phyloP scores from a whole-genome alignment of 2,888 invertebrate genomes.

The Ditula angustiorana region DNA sequence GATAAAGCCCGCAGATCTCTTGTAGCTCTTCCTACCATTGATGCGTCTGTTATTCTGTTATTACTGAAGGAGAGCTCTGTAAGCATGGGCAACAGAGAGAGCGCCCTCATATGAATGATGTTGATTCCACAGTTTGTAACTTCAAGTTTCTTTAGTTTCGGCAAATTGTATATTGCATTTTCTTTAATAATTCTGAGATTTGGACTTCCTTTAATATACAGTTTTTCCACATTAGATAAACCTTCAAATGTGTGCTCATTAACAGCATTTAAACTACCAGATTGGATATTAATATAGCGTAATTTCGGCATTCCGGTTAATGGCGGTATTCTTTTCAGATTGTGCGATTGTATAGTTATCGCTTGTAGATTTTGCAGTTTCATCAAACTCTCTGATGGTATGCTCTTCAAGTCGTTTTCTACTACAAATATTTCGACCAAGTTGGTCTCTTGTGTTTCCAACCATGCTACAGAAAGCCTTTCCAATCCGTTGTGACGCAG shows the following conservation, averaged over 20 bases:
- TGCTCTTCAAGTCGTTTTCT: slow-evolving; percentile 91
- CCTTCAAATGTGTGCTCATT: slow-evolving; percentile 89
- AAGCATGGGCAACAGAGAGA: slow-evolving; percentile 89
- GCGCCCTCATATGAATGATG: slow-evolving; percentile 91
- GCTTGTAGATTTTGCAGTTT: slow-evolving; percentile 92
- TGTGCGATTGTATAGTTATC: slow-evolving; percentile 92
- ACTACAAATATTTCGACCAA: slow-evolving; percentile 94
- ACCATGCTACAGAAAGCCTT: slow-evolving; percentile 92
- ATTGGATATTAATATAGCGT: slow-evolving; percentile 90
- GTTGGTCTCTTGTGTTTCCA: slow-evolving; percentile 90
- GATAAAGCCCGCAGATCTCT: slow-evolving; percentile 91
- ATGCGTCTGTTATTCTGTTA: slow-evolving; percentile 91
- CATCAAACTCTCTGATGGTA: slow-evolving; percentile 92
- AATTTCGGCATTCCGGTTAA: slow-evolving; percentile 90
- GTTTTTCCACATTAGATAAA: slow-evolving; percentile 89
- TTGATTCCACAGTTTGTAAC: slow-evolving; percentile 91
- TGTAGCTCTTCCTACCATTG: slow-evolving; percentile 92
- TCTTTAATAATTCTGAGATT: slow-evolving; percentile 89
- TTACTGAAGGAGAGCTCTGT: slow-evolving; percentile 89
- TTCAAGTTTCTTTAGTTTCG: slow-evolving; percentile 89
- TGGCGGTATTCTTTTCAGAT: slow-evolving; percentile 90
- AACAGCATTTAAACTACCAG: slow-evolving; percentile 87
- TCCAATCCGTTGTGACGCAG: slow-evolving; percentile 93
- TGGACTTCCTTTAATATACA: slow-evolving; percentile 90
- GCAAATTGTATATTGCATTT: slow-evolving; percentile 89